phyloP scores from a whole-genome alignment of 1,140 invertebrate genomes.

The Hyles vespertilio region DNA sequence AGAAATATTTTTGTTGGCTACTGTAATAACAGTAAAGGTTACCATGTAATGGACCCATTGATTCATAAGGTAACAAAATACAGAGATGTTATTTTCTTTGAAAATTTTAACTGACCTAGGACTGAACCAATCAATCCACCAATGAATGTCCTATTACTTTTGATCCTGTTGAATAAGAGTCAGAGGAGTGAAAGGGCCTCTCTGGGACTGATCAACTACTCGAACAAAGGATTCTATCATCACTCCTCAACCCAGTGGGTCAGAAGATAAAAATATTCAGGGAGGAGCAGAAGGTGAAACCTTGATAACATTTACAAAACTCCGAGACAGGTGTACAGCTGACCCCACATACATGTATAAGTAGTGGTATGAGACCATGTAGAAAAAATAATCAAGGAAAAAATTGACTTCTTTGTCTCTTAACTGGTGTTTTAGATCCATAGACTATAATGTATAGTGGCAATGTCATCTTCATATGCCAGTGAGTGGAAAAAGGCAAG shows the following conservation, averaged over 20 bases:
- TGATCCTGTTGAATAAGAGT: conserved; percentile 12
- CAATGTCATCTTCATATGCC: conserved; percentile 20
- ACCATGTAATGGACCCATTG: conserved; percentile 38
- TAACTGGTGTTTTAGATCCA: conserved; percentile 17
- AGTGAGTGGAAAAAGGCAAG: conserved; percentile 50
- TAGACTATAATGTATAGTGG: conserved; percentile 32
- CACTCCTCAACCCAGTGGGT: too few relatives aligned
- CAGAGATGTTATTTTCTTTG: background rate
- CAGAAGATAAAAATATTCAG: too few relatives aligned
- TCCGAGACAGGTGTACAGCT: too few relatives aligned
- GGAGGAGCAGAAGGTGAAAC: too few relatives aligned
- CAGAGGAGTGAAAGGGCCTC: conserved; percentile 13
- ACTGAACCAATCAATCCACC: too few relatives aligned
- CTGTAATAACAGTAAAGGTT: conserved; percentile 24
- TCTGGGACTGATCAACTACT: background rate
- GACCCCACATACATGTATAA: background rate
- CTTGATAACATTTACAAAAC: too few relatives aligned
- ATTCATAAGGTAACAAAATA: background rate
- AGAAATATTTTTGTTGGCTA: conserved; percentile 55
- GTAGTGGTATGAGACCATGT: conserved; percentile 9
- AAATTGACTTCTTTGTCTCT: background rate
- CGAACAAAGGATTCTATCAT: too few relatives aligned
- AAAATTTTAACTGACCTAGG: background rate
- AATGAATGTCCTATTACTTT: background rate
- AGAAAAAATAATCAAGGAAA: conserved; percentile 7